These are phyloP conservation scores for Penaeus indicus DNA, from an alignment of 1,140 invertebrate species.

Conservation along the genomic window DNA sequence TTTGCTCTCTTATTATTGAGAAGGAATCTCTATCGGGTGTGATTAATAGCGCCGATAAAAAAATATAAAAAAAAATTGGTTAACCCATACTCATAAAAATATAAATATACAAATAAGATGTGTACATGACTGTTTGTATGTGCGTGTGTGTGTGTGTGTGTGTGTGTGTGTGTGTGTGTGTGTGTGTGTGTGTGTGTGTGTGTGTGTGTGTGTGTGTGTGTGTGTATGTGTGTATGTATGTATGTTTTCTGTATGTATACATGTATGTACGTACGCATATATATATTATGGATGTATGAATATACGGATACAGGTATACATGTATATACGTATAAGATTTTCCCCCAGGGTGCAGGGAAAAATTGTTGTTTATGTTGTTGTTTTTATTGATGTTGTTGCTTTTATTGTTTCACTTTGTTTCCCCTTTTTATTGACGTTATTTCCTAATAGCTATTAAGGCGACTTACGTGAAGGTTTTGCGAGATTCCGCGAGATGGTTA, in stretches of 20 bases:
- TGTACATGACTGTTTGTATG: background rate
- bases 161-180: background rate
- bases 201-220: slow-evolving; percentile 12
- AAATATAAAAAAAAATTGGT: no score
- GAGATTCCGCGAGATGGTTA: no score
- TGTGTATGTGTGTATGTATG: background rate
- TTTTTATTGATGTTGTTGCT: no score
- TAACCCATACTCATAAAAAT: background rate
- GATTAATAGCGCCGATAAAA: background rate
- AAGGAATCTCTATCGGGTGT: no score
- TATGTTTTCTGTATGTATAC: background rate
- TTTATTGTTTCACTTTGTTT: no score
- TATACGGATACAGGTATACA: slow-evolving; percentile 11
- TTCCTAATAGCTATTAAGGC: no score
- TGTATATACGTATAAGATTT: slow-evolving; percentile 1
- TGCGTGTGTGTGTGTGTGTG: background rate
- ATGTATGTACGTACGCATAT: background rate
- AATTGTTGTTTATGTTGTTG: no score
- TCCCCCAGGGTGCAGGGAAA: no score
- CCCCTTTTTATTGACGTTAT: no score
- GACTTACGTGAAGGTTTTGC: no score
- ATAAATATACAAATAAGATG: background rate
- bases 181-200: background rate
- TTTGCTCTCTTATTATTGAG: no score
- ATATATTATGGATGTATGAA: slow-evolving; percentile 30